These are phyloP conservation scores for Euthynnus affinis DNA, from an alignment of 2,797 vertebrate species.

Conservation along the genomic window DNA sequence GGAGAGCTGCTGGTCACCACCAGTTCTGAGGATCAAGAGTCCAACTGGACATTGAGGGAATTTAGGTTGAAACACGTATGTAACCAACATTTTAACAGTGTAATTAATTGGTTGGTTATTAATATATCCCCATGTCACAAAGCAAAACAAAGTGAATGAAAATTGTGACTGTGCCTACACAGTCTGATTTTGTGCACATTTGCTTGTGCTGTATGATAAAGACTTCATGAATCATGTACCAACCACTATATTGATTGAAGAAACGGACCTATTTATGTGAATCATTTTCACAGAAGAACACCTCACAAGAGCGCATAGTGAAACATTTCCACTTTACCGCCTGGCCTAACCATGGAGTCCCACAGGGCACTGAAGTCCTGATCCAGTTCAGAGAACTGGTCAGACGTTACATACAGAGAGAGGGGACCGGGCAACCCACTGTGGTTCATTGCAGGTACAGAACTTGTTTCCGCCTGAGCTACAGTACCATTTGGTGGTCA, in stretches of 20 bases:
- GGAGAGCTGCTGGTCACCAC: slow-evolving; percentile 80
- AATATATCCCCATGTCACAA: not conserved
- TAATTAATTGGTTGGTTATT: not conserved
- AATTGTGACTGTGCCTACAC: not conserved
- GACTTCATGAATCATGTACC: not conserved
- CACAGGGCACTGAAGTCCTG: slow-evolving; percentile 82
- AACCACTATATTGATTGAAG: not conserved
- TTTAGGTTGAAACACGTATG: slow-evolving; percentile 86
- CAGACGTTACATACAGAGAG: slow-evolving; percentile 82
- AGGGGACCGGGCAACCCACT: slow-evolving; percentile 68
- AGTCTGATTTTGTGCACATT: not conserved
- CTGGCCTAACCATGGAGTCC: slow-evolving; percentile 93
- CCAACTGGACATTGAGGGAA: slow-evolving; percentile 86
- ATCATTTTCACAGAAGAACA: slow-evolving; percentile 57
- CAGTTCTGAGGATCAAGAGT: slow-evolving; percentile 74
- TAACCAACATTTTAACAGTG: not conserved
- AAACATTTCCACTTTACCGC: slow-evolving; percentile 90
- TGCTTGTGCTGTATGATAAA: not conserved
- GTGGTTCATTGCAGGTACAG: slow-evolving; percentile 92
- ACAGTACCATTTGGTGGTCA: not conserved
- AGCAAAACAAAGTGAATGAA: not conserved
- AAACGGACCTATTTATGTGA: not conserved
- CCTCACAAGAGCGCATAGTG: slow-evolving; percentile 71
- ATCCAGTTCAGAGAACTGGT: slow-evolving; percentile 86
- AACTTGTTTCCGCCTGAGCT: not conserved